Base-by-base conservation (phyloP, 1,140 invertebrate genomes). In the Megalopta genalis region DNA sequence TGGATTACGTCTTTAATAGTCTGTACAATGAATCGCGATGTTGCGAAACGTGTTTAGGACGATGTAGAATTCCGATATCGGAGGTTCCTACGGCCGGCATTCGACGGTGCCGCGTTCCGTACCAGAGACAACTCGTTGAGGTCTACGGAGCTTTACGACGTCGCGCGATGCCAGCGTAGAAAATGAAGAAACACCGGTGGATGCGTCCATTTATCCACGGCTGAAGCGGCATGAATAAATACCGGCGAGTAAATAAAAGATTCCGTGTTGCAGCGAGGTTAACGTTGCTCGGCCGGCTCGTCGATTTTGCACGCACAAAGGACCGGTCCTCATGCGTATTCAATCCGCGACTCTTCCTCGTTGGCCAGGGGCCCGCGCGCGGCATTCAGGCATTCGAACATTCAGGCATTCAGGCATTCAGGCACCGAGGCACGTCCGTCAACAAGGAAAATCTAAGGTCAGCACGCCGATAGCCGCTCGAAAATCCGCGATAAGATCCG, bases 271-370 rank as follows among this genome's bases (percentile, higher is more conserved):
- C 70, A 66, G 69, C n/a, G 25, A 65, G 7, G 68, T 62, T 72
- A 78, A 71, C 59, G 71, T 73, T 79, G 42, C 70, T 23, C 16
- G 63, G 60, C 46, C 37, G 9, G 46, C 59, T 65, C 46, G 49
- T 60, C 39, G 54, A 79, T 79, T 79, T 74, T 52, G 63, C 77
- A 79, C 70, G 64, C 71, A 74, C 71, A 66, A 59, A 79, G 77
- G 64, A 49, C 65, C 65, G 65, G 32, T 62, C 59, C 65, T 46
- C 57, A 57, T 85, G 69, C 52, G 68, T 85, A 85, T 85, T 85
- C 84, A 39, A 78, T 27, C 57, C 81, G 70, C 66, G 78, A 59
- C 59, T 67, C 72, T 85, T 85, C 84, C 84, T 85, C 70, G 78
- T 85, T 85, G 81, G 81, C 81, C 42, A 4, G 32, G 10, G 64